Evolutionary conservation across 2,113 vertebrate species (phyloP), one percentile per base, ranked within the genome.

Genomic region (Larimichthys polyactis): DNA sequence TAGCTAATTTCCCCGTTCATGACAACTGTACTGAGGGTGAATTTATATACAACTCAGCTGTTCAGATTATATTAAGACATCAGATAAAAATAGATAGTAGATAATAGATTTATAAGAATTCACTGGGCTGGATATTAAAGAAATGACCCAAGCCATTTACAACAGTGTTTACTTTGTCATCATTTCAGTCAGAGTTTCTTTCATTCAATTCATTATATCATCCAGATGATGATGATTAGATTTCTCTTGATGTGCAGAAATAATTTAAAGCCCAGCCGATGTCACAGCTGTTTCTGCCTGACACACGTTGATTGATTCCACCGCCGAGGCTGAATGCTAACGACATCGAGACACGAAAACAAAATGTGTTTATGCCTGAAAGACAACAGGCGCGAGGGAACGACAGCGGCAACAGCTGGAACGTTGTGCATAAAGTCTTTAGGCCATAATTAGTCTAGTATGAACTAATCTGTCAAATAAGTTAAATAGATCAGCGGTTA

Each of bases 271-370:
- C 49, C 65, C n/a, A 52, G 16, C 57, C 44, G 22, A 5, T 57
- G 57, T 66, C 60, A n/a, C 70, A 70, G 76, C 81, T 78, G 69
- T 58, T 75, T 49, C 15, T 44, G 46, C 11, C 49, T 73, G 75
- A 69, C 48, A 29, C 11, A 4, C 36, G 51, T 3, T 80, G 71
- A 79, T 49, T 51, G 66, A 81, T 81, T 71, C 66, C 57, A 57
- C 19, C 58, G n/a, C 64, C 0, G 51, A 40, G 24, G 27, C 63
- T n/a, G 63, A 74, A 79, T 74, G 59, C 49, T 70, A 57, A 75
- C 75, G 51, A 58, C 46, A 49, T 11, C 1, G 20, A 63, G 20
- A 57, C 12, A 27, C 57, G 24, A 62, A 46, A 48, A 40, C 36
- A 40, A 59, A 40, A 40, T 1, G 1, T 22, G 29, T 36, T 66